These are phyloP conservation scores for Hycleus phaleratus DNA, from an alignment of 1,140 invertebrate genomes.

Conservation along the genomic window DNA sequence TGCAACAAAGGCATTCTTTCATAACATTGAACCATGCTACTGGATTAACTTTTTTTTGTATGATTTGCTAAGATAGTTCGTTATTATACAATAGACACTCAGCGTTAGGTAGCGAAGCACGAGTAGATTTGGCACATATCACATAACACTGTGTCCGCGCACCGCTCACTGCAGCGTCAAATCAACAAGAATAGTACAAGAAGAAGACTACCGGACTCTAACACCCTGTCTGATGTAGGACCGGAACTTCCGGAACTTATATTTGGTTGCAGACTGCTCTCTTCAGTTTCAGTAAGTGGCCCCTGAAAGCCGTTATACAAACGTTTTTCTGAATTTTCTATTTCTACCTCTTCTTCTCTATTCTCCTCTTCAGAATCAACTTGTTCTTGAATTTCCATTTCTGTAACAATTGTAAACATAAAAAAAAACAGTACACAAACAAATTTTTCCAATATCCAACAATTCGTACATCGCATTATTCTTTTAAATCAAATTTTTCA, in stretches of 20 bases:
- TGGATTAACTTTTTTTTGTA: slow-evolving; percentile 8
- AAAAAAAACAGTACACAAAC: background rate
- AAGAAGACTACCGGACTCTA: slow-evolving; percentile 16
- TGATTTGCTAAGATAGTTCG: slow-evolving; percentile 10
- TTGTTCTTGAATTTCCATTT: slow-evolving; percentile 36
- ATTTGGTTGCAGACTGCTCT: slow-evolving; percentile 25
- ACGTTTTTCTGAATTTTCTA: slow-evolving; percentile 27
- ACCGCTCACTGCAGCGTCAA: slow-evolving; percentile 24
- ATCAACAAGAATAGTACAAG: slow-evolving; percentile 25
- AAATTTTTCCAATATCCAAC: too few relatives aligned
- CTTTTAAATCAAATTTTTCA: too few relatives aligned
- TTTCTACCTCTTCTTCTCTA: slow-evolving; percentile 24
- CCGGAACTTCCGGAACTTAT: slow-evolving; percentile 19
- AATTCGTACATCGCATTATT: too few relatives aligned
- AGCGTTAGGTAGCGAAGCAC: slow-evolving; percentile 38
- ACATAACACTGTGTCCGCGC: slow-evolving; percentile 33
- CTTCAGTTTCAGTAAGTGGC: slow-evolving; percentile 30
- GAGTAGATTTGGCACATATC: slow-evolving; percentile 41
- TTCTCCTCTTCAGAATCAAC: slow-evolving; percentile 30
- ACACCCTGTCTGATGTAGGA: slow-evolving; percentile 15
- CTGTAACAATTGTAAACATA: slow-evolving; percentile 23
- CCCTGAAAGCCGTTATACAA: slow-evolving; percentile 36
- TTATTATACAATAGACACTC: slow-evolving; percentile 29
- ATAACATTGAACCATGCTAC: slow-evolving; percentile 13
- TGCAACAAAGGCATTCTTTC: slow-evolving; percentile 10